Percentiles rank a stretch among this genome's conserved stretches.
These are phyloP conservation scores for Nomada ruficornis DNA, from an alignment of 2,888 invertebrate genomes.

Conservation along the genomic window DNA sequence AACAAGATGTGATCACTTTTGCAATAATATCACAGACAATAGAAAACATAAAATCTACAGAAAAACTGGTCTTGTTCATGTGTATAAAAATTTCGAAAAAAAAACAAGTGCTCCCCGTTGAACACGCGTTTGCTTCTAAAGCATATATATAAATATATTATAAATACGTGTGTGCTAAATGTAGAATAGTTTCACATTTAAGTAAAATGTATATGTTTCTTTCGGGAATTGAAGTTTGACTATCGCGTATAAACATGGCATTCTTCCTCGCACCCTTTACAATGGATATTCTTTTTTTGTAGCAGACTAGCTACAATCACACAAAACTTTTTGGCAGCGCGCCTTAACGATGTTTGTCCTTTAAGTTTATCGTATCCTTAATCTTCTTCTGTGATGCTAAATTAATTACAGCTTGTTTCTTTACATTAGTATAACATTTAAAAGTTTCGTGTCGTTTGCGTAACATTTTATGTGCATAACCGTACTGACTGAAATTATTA, in stretches of 20 bases:
- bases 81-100: conserved; percentile 59
- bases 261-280: conserved; percentile 70
- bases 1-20: conserved; percentile 60
- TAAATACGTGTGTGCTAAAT: conserved; percentile 21
- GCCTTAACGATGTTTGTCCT: conserved; percentile 57
- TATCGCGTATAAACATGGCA: conserved; percentile 64
- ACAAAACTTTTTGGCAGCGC: conserved; percentile 73
- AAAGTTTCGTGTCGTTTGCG: conserved; percentile 2
- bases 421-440: conserved; percentile 13
- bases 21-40: conserved; percentile 73
- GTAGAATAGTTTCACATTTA: conserved; percentile 53
- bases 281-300: conserved; percentile 58
- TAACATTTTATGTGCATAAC: conserved; percentile 4
- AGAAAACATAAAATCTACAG: conserved; percentile 68
- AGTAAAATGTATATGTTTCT: conserved; percentile 41
- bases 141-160: conserved; percentile 30
- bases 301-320: conserved; percentile 74
- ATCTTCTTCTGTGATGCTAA: conserved; percentile 5
- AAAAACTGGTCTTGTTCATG: conserved; percentile 43
- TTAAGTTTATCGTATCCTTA: conserved; percentile 7
- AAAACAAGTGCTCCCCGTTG: conserved; percentile 15
- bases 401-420: conserved; percentile 13
- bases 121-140: conserved; percentile 32
- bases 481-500: conserved; percentile 8
- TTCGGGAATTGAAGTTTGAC: conserved; percentile 33